phyloP scores from a whole-genome alignment of 2,113 vertebrate species.

The Oncorhynchus clarkii region DNA sequence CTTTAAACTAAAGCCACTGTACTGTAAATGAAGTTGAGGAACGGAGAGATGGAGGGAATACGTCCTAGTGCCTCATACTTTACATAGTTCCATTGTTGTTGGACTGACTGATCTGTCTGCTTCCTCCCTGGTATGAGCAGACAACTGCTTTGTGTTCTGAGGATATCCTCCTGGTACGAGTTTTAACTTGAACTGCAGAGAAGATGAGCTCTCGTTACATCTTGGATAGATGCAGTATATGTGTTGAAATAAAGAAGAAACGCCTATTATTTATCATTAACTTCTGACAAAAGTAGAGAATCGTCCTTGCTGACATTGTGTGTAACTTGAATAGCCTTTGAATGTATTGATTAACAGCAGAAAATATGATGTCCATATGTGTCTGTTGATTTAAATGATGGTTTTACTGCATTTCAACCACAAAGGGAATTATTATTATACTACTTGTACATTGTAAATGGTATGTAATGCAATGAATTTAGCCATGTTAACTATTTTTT shows the following conservation, averaged over 20 bases:
- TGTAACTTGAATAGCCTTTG: slow-evolving; percentile 72
- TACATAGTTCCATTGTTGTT: slow-evolving; percentile 20
- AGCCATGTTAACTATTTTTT: slow-evolving; percentile 51
- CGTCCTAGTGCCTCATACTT: slow-evolving; percentile 35
- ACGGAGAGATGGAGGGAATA: not conserved
- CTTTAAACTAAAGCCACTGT: slow-evolving; percentile 44
- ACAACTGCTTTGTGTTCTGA: not conserved
- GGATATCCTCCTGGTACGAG: not conserved
- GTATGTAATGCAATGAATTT: slow-evolving; percentile 61
- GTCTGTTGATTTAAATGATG: slow-evolving; percentile 51
- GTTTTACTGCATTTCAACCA: slow-evolving; percentile 48
- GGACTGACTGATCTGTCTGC: slow-evolving; percentile 18
- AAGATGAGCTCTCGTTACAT: not conserved
- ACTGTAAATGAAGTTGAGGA: slow-evolving; percentile 3
- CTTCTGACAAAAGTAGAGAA: slow-evolving; percentile 38
- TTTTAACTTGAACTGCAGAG: slow-evolving; percentile 20
- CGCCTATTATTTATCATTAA: slow-evolving; percentile 69
- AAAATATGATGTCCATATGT: slow-evolving; percentile 58
- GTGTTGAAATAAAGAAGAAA: slow-evolving; percentile 34
- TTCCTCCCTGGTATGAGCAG: slow-evolving; percentile 15
- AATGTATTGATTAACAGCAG: slow-evolving; percentile 82
- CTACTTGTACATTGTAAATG: slow-evolving; percentile 65
- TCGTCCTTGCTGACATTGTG: slow-evolving; percentile 56
- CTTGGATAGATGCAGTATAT: slow-evolving; percentile 25
- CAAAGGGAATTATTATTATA: slow-evolving; percentile 36